phyloP scores from a whole-genome alignment of 2,113 vertebrate genomes.

The Vidua macroura region DNA sequence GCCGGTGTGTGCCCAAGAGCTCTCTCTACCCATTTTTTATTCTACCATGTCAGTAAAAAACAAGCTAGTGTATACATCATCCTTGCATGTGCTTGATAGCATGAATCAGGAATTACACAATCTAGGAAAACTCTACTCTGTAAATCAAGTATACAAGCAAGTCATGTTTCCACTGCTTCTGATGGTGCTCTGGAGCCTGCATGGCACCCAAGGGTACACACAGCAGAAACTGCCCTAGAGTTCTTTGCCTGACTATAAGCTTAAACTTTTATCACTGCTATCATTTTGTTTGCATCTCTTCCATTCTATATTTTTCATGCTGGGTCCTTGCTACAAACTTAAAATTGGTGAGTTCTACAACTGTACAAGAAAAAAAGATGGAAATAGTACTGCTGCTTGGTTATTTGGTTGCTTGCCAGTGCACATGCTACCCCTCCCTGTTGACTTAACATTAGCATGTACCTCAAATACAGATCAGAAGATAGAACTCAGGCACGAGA shows the following conservation, averaged over 20 bases:
- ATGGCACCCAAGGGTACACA: slow-evolving; percentile 64
- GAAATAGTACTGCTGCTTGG: slow-evolving; percentile 66
- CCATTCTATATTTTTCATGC: slow-evolving; percentile 82
- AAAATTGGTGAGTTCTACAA: slow-evolving; percentile 92
- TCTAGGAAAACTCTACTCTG: background rate
- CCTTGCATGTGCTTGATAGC: slow-evolving; percentile 68
- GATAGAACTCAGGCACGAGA: slow-evolving; percentile 26
- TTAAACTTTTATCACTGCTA: slow-evolving; percentile 78
- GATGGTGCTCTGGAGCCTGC: slow-evolving; percentile 67
- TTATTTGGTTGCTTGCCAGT: slow-evolving; percentile 73
- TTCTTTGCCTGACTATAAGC: slow-evolving; percentile 74
- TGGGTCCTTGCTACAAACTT: slow-evolving; percentile 93
- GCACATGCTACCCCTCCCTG: slow-evolving; percentile 39
- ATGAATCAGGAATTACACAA: slow-evolving; percentile 1
- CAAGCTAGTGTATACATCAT: background rate
- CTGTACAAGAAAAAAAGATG: slow-evolving; percentile 59
- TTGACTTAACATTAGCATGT: slow-evolving; percentile 48
- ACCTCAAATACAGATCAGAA: slow-evolving; percentile 44
- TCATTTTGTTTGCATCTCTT: slow-evolving; percentile 83
- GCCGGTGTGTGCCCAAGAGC: background rate
- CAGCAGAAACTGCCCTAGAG: slow-evolving; percentile 29
- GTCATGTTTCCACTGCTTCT: slow-evolving; percentile 59
- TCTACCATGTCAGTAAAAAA: slow-evolving; percentile 23
- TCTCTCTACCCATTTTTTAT: slow-evolving; percentile 7
- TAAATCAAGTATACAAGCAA: slow-evolving; percentile 9